Base-by-base conservation (phyloP, 2,113 vertebrate genomes). In the Bombycilla garrulus region DNA sequence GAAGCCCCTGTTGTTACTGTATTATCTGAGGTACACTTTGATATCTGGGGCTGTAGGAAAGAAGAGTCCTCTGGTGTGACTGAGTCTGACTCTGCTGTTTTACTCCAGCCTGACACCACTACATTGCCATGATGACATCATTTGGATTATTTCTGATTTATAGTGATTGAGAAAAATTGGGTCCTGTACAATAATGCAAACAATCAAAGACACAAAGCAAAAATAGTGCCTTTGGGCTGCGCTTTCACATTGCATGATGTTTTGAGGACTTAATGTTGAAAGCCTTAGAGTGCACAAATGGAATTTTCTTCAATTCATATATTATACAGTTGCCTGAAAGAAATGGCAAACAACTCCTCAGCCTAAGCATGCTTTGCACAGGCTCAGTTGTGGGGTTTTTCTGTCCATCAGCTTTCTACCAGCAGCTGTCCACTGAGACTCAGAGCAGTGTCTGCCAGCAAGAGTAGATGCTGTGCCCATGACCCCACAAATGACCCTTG, bases 91-190 rank as follows among this genome's bases (percentile, higher is more conserved):
- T 92, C 44, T 58, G 62, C 58, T 88, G 50, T 77, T 67, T 77
- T 91, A 62, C 93, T 95, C 78, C 87, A 77, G 50, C 57, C 85
- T 85, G 90, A 90, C 92, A 94, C 87, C 56, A 89, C 36, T 15
- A 74, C 56, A 65, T 60, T 84, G 89, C 94, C 95, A 56, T 40
- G 54, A 81, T 93, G 91, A 94, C 93, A 95, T 95, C 92, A 96
- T 95, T 94, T 95, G 90, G 92, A 93, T 95, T 96, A 96, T 66
- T 96, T 54, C 50, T 96, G 94, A 97, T 96, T 97, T 96, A 96
- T 95, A 88, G 86, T 17, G 91, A 92, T 93, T 26, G 89, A 96
- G 96, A 97, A 97, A 96, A 95, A 95, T 93, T 79, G 89, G 24
- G 86, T 86, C 61, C 81, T 42, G 65, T 89, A 91, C 69, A 92